Conservation (phyloP, 2,113 vertebrate species). For the Damaliscus lunatus region DNA sequence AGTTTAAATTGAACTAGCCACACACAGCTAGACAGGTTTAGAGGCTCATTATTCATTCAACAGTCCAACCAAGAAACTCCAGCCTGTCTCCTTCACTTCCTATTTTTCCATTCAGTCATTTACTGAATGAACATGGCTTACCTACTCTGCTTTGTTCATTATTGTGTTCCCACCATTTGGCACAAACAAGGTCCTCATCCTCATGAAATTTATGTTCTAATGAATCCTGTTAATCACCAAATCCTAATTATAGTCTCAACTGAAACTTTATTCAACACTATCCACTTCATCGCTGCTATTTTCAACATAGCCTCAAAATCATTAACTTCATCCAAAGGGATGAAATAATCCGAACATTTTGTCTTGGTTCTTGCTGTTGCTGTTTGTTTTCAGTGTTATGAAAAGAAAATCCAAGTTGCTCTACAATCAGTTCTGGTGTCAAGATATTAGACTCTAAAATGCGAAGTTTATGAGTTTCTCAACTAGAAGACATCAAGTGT, state of each 20-base stretch:
- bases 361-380: neutral
- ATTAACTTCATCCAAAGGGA: neutral
- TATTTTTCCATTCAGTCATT: neutral
- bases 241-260: neutral
- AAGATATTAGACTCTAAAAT: neutral
- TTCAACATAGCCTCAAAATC: neutral
- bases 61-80: neutral
- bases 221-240: neutral
- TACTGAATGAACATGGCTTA: neutral
- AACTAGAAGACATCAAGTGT: neutral
- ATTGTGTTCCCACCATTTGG: neutral
- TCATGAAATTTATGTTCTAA: neutral
- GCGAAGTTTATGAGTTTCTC: neutral
- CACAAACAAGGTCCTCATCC: neutral
- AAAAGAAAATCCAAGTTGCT: neutral
- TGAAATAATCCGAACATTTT: neutral
- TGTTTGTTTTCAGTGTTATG: neutral
- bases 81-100: neutral
- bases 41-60: neutral
- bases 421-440: neutral
- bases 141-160: neutral
- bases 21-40: neutral
- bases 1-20: neutral
- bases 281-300: neutral
- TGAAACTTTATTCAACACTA: neutral